Evolutionary conservation across 2,113 vertebrate species (phyloP).

Genomic region (Zapus hudsonius): DNA sequence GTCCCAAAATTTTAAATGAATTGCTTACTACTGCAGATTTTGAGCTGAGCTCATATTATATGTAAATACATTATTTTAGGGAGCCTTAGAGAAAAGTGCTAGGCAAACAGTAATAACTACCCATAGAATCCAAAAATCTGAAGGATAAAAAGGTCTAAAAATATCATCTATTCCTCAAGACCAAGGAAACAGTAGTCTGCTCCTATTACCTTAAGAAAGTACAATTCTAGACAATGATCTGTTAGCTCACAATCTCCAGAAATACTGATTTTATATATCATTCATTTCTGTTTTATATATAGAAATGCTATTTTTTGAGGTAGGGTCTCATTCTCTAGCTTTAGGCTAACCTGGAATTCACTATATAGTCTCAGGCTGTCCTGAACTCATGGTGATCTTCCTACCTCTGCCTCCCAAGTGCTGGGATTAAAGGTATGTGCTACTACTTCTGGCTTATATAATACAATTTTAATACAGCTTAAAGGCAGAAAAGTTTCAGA

Average conservation of each 20-base stretch:
- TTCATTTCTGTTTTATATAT: no score
- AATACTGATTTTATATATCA: conserved; percentile 22
- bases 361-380: no score
- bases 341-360: no score
- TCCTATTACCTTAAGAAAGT: conserved; percentile 25
- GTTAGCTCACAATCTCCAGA: conserved; percentile 6
- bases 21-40: conserved; percentile 71
- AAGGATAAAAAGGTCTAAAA: conserved; percentile 39
- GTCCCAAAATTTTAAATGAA: conserved; percentile 66
- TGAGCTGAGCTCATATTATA: conserved; percentile 47
- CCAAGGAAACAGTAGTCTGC: not conserved
- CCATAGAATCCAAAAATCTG: conserved; percentile 36
- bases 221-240: conserved; percentile 38
- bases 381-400: no score
- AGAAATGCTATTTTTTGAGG: no score
- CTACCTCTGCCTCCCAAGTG: no score
- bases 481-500: conserved; percentile 26
- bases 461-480: conserved; percentile 25
- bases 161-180: conserved; percentile 49
- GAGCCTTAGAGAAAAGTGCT: conserved; percentile 71
- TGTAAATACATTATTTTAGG: conserved; percentile 71
- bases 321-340: no score
- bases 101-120: conserved; percentile 72
- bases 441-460: not conserved
- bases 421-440: no score